Percentiles rank a stretch among this genome's conserved stretches.
Evolutionary conservation across 2,888 invertebrate species (phyloP).

Genomic region (Troilus luridus): DNA sequence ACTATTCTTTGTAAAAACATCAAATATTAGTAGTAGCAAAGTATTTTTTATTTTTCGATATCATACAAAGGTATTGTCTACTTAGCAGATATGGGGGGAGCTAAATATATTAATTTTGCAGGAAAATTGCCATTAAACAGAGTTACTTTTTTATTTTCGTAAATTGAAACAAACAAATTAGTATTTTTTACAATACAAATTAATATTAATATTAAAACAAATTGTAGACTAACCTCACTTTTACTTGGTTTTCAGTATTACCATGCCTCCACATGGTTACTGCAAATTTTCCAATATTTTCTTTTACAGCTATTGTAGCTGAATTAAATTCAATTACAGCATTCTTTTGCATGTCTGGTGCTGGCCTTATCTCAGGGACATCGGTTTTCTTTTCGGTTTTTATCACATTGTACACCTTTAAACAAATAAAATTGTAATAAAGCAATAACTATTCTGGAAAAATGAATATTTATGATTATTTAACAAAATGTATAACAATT

Average conservation of each 20-base stretch:
- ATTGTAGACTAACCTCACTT: slow-evolving; percentile 69
- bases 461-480: not conserved
- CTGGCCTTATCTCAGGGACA: slow-evolving; percentile 66
- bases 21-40: not conserved
- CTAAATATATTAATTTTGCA: too few species aligned
- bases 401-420: slow-evolving; percentile 70
- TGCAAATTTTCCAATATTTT: slow-evolving; percentile 71
- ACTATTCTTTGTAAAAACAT: not conserved
- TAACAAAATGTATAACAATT: not conserved
- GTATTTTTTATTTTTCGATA: too few species aligned
- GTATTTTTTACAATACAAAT: too few species aligned
- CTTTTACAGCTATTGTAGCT: slow-evolving; percentile 72
- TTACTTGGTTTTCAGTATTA: slow-evolving; percentile 69
- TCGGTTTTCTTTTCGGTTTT: slow-evolving; percentile 69
- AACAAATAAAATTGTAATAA: not conserved
- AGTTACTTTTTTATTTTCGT: too few species aligned
- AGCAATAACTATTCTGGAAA: not conserved
- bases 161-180: too few species aligned
- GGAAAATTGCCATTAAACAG: too few species aligned
- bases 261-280: slow-evolving; percentile 71
- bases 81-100: too few species aligned
- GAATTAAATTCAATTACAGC: slow-evolving; percentile 73
- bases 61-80: too few species aligned
- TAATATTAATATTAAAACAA: not conserved
- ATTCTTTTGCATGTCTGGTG: slow-evolving; percentile 67